phyloP scores from a whole-genome alignment of 2,113 vertebrate genomes.

The Calypte anna region DNA sequence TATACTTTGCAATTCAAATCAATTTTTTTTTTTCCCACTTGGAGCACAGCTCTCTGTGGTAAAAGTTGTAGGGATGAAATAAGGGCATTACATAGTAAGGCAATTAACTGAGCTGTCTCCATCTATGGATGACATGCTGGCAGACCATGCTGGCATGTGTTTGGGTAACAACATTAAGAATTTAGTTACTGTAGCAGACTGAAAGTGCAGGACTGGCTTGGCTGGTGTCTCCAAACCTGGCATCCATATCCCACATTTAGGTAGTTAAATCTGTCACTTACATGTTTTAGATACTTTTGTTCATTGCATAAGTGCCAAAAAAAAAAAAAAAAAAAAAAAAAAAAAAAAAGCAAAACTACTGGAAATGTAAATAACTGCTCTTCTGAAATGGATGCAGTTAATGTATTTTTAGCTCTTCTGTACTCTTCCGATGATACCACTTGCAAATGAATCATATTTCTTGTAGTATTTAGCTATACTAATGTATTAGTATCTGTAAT shows the following conservation, averaged over 20 bases:
- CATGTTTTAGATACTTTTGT: background rate
- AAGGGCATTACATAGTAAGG: background rate
- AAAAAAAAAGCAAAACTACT: background rate
- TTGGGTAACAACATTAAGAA: background rate
- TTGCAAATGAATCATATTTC: background rate
- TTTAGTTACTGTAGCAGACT: background rate
- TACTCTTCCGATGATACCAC: accelerated
- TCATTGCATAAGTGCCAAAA: background rate
- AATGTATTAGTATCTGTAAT: background rate
- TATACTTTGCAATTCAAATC: background rate
- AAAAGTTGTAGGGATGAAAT: background rate
- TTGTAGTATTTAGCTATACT: background rate
- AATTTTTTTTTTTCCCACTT: background rate
- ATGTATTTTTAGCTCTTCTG: background rate
- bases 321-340: background rate
- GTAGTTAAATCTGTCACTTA: slow-evolving; percentile 1
- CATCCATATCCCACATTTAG: background rate
- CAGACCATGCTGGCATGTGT: background rate
- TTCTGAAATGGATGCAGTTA: background rate
- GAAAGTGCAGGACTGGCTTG: background rate
- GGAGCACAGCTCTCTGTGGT: background rate
- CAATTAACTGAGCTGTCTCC: background rate
- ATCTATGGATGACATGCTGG: accelerated
- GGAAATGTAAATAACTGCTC: background rate
- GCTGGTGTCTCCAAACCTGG: background rate